Percentiles rank a stretch among this genome's conserved stretches.
Conservation (phyloP, 2,113 vertebrate species). For the Petaurus breviceps region DNA sequence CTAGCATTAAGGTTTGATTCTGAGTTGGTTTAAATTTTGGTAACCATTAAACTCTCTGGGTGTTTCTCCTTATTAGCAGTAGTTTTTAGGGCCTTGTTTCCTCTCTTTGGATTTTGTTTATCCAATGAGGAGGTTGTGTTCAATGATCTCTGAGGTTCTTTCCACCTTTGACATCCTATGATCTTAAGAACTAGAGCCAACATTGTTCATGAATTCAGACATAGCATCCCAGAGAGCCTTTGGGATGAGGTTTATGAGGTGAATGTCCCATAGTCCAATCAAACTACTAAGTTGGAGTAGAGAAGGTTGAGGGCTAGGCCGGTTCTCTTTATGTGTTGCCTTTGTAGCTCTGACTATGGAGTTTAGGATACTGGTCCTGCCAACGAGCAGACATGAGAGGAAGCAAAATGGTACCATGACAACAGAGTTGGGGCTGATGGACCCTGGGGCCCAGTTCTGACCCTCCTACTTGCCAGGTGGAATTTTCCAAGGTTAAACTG, state of each 20-base stretch:
- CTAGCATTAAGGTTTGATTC: neutral
- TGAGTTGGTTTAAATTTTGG: neutral
- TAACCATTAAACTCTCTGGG: neutral
- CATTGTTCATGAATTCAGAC: neutral
- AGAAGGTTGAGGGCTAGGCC: neutral
- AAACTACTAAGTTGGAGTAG: slow-evolving; percentile 16
- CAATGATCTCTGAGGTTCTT: neutral
- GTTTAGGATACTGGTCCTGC: neutral
- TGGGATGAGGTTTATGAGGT: too few species aligned
- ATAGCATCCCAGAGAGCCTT: neutral
- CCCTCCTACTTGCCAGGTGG: neutral
- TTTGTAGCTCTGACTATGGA: neutral
- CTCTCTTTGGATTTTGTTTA: neutral
- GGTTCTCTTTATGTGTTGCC: neutral
- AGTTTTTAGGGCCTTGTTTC: neutral
- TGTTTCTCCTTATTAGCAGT: neutral
- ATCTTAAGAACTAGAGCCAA: neutral
- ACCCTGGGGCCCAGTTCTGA: neutral
- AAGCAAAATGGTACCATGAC: neutral
- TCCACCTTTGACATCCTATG: neutral
- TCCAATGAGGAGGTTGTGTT: neutral
- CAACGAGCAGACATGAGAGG: neutral
- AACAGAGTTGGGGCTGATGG: neutral
- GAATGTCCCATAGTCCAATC: neutral
- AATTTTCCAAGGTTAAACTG: neutral